Percentiles rank a stretch among this genome's conserved stretches.
Evolutionary conservation across 1,140 invertebrate species (phyloP).

Genomic region (Saxidomus purpurata): DNA sequence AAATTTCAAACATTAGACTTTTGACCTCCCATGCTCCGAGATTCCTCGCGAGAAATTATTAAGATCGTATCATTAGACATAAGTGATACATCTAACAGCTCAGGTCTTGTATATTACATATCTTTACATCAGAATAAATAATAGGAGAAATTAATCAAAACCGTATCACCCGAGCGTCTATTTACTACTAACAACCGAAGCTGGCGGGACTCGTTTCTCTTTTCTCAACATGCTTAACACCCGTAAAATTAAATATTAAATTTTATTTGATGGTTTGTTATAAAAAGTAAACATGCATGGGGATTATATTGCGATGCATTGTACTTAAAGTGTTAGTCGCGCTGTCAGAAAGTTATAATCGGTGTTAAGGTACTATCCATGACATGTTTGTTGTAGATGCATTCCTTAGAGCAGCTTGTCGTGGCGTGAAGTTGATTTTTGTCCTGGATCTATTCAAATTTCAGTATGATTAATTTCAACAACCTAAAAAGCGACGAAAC

Average conservation of each 20-base stretch:
- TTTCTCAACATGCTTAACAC: not conserved
- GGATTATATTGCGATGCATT: not conserved
- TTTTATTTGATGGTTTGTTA: slow-evolving; percentile 15
- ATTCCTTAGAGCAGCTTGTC: slow-evolving; percentile 17
- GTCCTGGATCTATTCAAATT: not conserved
- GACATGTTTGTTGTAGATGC: not conserved
- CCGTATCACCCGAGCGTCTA: not conserved
- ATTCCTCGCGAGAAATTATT: not conserved
- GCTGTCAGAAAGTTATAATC: not conserved
- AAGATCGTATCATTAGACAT: not conserved
- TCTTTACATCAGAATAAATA: slow-evolving; percentile 17
- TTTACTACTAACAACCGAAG: not conserved
- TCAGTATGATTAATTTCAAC: not conserved
- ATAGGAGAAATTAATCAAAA: slow-evolving; percentile 23
- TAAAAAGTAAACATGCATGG: not conserved
- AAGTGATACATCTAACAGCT: slow-evolving; percentile 13
- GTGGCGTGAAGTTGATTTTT: not conserved
- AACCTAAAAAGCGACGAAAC: no score
- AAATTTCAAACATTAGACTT: slow-evolving; percentile 1
- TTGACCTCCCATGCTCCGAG: not conserved
- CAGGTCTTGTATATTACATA: slow-evolving; percentile 20
- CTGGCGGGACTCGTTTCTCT: not conserved
- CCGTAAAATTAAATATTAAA: no score
- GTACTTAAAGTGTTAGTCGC: not conserved
- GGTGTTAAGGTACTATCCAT: slow-evolving; percentile 21